Conservation (phyloP, 2,113 vertebrate genomes). For the Petromus typicus region DNA sequence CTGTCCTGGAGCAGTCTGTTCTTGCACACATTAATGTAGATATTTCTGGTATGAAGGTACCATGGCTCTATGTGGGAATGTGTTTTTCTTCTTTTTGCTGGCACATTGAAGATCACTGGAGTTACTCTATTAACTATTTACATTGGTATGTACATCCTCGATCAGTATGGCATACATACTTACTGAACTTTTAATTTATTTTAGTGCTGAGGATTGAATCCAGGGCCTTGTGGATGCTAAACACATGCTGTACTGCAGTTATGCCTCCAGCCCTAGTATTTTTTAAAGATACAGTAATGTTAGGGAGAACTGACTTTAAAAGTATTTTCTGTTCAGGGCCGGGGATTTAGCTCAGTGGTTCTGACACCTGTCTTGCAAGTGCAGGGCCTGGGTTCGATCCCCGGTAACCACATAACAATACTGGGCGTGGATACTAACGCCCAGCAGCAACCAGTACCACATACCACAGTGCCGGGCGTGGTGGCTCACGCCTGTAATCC, state of each 20-base stretch:
- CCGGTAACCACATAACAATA: too few species aligned
- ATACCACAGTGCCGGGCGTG: too few species aligned
- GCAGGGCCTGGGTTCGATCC: too few species aligned
- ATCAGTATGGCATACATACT: neutral
- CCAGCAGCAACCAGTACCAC: too few species aligned
- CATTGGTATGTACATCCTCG: conserved; percentile 91
- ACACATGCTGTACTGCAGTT: neutral
- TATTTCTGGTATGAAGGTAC: conserved; percentile 99
- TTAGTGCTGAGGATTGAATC: neutral
- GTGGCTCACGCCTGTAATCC: too few species aligned
- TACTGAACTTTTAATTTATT: neutral
- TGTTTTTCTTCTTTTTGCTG: conserved; percentile 99
- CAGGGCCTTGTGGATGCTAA: neutral
- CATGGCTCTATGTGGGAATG: conserved; percentile 99
- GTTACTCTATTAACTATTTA: conserved; percentile 99
- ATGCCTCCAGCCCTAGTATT: neutral
- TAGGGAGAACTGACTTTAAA: conserved; percentile 33
- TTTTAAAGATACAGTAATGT: conserved; percentile 2
- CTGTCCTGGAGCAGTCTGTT: conserved; percentile 98
- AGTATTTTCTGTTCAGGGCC: neutral
- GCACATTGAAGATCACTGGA: conserved; percentile 99
- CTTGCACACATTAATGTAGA: conserved; percentile 98
- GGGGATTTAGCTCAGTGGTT: too few species aligned
- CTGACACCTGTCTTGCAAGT: too few species aligned
- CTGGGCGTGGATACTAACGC: too few species aligned